phyloP scores from a whole-genome alignment of 2,113 vertebrate genomes.

The Rhagologus leucostigma region DNA sequence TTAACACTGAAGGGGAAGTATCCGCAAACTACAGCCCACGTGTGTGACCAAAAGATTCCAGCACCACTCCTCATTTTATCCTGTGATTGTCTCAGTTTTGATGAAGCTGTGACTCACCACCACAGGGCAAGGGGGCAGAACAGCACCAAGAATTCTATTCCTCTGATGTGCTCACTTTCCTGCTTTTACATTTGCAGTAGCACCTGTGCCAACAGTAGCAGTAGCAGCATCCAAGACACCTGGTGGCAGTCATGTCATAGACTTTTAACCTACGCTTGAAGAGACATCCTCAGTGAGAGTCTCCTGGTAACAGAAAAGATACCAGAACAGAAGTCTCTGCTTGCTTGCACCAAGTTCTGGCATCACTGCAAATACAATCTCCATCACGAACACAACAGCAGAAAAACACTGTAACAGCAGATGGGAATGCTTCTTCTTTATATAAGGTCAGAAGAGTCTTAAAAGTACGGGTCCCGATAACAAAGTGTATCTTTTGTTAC shows the following conservation, averaged over 20 bases:
- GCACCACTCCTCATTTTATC: neutral
- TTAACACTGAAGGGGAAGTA: neutral
- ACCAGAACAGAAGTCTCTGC: neutral
- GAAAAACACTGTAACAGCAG: neutral
- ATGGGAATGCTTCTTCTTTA: neutral
- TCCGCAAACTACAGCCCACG: neutral
- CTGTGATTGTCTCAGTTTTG: neutral
- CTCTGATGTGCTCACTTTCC: neutral
- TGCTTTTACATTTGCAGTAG: neutral
- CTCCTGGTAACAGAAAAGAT: neutral
- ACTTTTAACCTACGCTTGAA: neutral
- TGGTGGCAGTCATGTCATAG: slow-evolving; percentile 37
- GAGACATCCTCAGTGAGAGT: neutral
- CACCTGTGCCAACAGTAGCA: neutral
- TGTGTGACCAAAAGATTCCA: neutral
- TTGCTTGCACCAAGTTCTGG: neutral
- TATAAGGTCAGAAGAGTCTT: neutral
- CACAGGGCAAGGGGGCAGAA: neutral
- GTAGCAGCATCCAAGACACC: slow-evolving; percentile 16
- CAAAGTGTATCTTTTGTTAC: neutral
- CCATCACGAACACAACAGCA: neutral
- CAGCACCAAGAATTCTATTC: neutral
- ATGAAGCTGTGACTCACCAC: neutral
- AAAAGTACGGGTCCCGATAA: accelerated
- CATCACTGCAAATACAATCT: neutral